These are phyloP conservation scores for Tipula vernalis DNA, from an alignment of 2,888 invertebrate genomes.

Conservation along the genomic window DNA sequence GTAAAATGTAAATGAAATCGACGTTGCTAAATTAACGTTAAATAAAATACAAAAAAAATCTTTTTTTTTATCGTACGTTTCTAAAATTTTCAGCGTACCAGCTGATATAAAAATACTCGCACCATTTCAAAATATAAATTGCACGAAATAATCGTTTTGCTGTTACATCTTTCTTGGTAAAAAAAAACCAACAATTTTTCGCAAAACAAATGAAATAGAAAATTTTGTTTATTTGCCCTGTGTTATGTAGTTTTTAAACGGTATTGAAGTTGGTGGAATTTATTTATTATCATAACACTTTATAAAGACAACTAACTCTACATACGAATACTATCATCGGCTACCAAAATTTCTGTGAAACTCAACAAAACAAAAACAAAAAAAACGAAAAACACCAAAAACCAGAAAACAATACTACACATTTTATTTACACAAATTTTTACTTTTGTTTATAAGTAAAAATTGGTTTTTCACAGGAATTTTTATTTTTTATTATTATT, in stretches of 20 bases:
- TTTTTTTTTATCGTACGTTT: too few species aligned
- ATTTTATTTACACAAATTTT: background rate
- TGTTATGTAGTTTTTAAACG: background rate
- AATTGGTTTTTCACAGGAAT: background rate
- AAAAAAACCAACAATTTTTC: background rate
- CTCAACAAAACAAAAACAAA: background rate
- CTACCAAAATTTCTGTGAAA: background rate
- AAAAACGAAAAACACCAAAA: background rate
- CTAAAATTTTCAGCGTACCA: too few species aligned
- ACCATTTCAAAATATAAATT: background rate
- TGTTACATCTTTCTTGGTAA: background rate
- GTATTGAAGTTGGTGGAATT: background rate
- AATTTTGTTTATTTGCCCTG: background rate
- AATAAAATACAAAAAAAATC: too few species aligned
- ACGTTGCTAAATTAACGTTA: too few species aligned
- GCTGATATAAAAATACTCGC: too few species aligned
- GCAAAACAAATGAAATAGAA: background rate
- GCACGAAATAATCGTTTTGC: background rate
- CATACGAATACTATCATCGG: too few species aligned
- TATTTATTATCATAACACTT: background rate
- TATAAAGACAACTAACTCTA: background rate
- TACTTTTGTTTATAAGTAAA: background rate
- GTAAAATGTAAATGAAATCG: too few species aligned
- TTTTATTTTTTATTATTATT: background rate
- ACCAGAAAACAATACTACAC: background rate